These are phyloP conservation scores for Venustoraphidia nigricollis DNA, from an alignment of 2,888 invertebrate species.

Conservation along the genomic window DNA sequence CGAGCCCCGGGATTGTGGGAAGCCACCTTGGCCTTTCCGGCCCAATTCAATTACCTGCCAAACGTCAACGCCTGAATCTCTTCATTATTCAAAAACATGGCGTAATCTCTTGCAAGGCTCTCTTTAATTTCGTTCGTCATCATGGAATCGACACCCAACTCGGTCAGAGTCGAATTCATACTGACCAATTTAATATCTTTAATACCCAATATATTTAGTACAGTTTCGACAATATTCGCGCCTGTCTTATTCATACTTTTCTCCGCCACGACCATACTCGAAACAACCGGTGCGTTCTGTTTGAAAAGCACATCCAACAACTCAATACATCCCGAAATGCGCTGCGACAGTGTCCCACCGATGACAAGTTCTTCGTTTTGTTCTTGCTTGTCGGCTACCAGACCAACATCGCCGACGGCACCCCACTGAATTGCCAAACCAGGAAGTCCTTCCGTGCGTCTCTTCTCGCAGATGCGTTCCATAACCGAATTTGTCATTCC, in stretches of 20 bases:
- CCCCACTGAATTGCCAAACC: conserved; percentile 87
- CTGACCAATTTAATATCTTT: conserved; percentile 54
- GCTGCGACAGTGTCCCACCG: conserved; percentile 50
- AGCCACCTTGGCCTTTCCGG: too few species aligned
- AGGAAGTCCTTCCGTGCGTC: conserved; percentile 52
- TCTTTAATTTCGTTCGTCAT: conserved; percentile 96
- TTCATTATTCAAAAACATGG: conserved; percentile 69
- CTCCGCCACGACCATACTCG: conserved; percentile 78
- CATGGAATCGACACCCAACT: conserved; percentile 92
- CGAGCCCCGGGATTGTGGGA: too few species aligned
- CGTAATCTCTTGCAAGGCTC: conserved; percentile 76
- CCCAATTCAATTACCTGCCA: conserved; percentile 39
- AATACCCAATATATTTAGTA: conserved; percentile 44
- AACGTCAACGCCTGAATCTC: conserved; percentile 73
- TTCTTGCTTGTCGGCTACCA: conserved; percentile 43
- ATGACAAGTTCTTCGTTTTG: conserved; percentile 28
- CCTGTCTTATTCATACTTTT: conserved; percentile 41
- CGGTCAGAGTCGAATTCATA: conserved; percentile 59
- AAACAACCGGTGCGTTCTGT: conserved; percentile 48
- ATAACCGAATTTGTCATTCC: conserved; percentile 81
- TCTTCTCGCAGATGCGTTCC: conserved; percentile 72
- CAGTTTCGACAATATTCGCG: conserved; percentile 54
- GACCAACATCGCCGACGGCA: conserved; percentile 74
- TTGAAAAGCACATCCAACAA: conserved; percentile 54
- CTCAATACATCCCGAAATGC: conserved; percentile 44